Evolutionary conservation across 1,140 invertebrate genomes (phyloP), one percentile per base, ranked within the genome.

Genomic region (Trachelipus rathkii): DNA sequence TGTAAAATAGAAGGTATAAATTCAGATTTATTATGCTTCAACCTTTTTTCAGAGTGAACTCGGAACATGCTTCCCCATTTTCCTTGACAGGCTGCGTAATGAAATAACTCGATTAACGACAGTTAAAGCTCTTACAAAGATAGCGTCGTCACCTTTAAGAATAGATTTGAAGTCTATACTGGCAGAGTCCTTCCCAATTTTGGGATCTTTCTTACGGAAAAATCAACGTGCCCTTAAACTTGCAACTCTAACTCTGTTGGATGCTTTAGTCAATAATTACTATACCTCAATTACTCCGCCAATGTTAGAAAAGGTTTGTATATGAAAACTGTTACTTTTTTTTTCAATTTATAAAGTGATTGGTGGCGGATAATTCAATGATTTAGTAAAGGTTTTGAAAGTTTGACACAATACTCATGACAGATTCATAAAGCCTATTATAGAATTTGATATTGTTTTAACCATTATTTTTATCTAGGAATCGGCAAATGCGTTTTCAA

Each of bases 101-200:
- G 97, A 99, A 87, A 98, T 98, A 44, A 99, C 97, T 1, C 87
- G 97, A 45, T 86, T 98, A 9, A 98, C 96, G 0, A 95, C 96
- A 5, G 96, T 99, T 0, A 98, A 98, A 82, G 95, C 97, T 10
- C 86, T 98, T 0, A 97, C 94, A 0, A 94, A 95, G 87, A 94
- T 98, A 77, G 95, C 96, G 44, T 91, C 92, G 0, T 97, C 95
- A 11, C 93, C 94, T 0, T 84, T 97, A 4, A 89, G 91, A 75
- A 94, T 98, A 71, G 92, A 96, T 85, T 85, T 98, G 13, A 88
- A 89, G 75, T 91, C 93, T 19, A 94, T 98, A 78, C 87, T 98
- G 84, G 88, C 89, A 78, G 94, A 98, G 83, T 93, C 93, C 13
- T 89, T 98, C 80, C 94, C 95, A 23, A 92, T 97, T 77, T 87